A percentile compares a stretch with the other conserved stretches of the same genome.
phyloP scores from a whole-genome alignment of 2,113 vertebrate species.

The Myrmecobius fasciatus region DNA sequence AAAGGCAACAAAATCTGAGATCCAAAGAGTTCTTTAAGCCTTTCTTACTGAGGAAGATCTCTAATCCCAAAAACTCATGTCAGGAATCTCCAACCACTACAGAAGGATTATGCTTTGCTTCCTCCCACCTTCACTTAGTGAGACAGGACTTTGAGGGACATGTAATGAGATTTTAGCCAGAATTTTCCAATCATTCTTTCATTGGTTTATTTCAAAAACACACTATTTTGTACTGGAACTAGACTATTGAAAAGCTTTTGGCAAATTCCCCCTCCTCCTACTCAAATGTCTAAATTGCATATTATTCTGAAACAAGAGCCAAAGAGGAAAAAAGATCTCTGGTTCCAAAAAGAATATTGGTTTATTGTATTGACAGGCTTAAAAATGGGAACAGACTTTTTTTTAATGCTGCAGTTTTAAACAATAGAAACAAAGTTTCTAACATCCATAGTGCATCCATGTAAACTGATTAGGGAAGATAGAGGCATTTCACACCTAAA shows the following conservation, averaged over 20 bases:
- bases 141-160: conserved; percentile 21
- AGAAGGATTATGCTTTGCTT: background rate
- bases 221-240: conserved; percentile 51
- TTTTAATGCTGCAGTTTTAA: conserved; percentile 55
- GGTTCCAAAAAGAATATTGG: conserved; percentile 59
- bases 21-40: conserved; percentile 31
- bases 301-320: conserved; percentile 66
- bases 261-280: conserved; percentile 55
- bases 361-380: conserved; percentile 53
- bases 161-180: conserved; percentile 34
- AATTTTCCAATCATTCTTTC: conserved; percentile 60
- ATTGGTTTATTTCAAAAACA: conserved; percentile 61
- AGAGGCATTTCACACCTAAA: conserved; percentile 43
- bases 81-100: conserved; percentile 11
- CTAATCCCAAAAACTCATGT: conserved; percentile 14
- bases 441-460: conserved; percentile 46
- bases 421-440: conserved; percentile 63
- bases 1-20: conserved; percentile 33
- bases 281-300: conserved; percentile 66
- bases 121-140: conserved; percentile 30
- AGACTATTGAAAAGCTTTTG: conserved; percentile 63
- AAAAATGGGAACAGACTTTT: conserved; percentile 51
- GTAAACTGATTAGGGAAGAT: conserved; percentile 60
- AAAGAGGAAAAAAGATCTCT: conserved; percentile 49
- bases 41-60: conserved; percentile 18